Conservation (phyloP, 2,113 vertebrate species). For the Dasyprocta punctata region DNA sequence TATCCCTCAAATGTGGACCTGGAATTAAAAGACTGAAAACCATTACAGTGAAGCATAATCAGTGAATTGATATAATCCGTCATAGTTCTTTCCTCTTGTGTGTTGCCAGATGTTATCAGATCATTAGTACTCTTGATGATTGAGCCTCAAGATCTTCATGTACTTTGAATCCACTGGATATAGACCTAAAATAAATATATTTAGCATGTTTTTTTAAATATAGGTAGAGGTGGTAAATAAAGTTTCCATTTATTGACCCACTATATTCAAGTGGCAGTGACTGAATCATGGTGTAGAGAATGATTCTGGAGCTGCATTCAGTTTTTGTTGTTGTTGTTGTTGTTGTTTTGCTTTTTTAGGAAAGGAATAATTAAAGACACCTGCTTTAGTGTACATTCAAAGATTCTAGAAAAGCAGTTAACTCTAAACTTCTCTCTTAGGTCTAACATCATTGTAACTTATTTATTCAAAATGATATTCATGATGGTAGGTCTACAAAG, state of each 20-base stretch:
- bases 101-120: neutral
- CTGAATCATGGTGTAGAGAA: neutral
- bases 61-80: neutral
- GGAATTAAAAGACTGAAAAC: neutral
- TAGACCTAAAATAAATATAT: neutral
- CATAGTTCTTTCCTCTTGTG: neutral
- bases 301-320: neutral
- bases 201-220: neutral
- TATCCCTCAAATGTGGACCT: neutral
- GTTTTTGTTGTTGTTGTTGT: neutral
- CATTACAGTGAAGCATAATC: neutral
- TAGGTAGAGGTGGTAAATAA: neutral
- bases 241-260: neutral
- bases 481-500: neutral
- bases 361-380: neutral
- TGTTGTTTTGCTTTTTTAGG: neutral
- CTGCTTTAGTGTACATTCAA: neutral
- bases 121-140: neutral
- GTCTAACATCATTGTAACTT: neutral
- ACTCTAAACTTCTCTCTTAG: neutral
- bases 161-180: neutral
- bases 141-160: neutral
- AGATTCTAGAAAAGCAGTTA: neutral
- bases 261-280: neutral
- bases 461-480: slow-evolving; percentile 11